Conservation (phyloP, 2,113 vertebrate species). For the Eurystomus gularis region DNA sequence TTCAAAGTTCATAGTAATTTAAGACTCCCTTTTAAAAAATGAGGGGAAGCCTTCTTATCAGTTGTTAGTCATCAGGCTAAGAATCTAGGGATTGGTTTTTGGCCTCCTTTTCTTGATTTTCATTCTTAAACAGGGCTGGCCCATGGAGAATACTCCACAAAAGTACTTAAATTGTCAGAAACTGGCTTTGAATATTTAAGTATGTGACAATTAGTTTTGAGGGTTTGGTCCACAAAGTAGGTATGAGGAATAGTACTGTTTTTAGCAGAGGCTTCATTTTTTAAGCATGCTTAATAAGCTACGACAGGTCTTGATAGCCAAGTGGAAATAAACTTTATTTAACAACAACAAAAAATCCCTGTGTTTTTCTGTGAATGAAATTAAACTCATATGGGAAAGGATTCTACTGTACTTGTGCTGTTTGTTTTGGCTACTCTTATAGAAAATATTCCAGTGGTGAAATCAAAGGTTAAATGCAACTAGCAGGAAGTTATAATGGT, state of each 20-base stretch:
- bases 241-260: not conserved
- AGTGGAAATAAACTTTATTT: not conserved
- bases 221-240: not conserved
- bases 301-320: not conserved
- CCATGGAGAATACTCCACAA: not conserved
- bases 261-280: not conserved
- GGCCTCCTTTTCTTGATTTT: not conserved
- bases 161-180: not conserved
- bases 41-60: not conserved
- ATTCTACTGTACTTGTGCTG: not conserved
- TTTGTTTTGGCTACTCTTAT: conserved; percentile 28
- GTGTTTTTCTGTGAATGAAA: not conserved
- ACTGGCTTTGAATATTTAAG: not conserved
- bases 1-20: not conserved
- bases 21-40: not conserved
- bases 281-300: not conserved
- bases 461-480: conserved; percentile 50
- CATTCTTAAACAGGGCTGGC: not conserved
- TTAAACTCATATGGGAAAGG: conserved; percentile 21
- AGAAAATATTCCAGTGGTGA: conserved; percentile 38
- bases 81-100: not conserved
- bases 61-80: not conserved
- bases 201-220: not conserved
- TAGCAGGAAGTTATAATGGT: conserved; percentile 51
- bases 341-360: not conserved